Evolutionary conservation across 53 echinoderm and acorn worm genomes (phyloP), one percentile per base, ranked within the genome.

Genomic region (Astropecten irregularis): DNA sequence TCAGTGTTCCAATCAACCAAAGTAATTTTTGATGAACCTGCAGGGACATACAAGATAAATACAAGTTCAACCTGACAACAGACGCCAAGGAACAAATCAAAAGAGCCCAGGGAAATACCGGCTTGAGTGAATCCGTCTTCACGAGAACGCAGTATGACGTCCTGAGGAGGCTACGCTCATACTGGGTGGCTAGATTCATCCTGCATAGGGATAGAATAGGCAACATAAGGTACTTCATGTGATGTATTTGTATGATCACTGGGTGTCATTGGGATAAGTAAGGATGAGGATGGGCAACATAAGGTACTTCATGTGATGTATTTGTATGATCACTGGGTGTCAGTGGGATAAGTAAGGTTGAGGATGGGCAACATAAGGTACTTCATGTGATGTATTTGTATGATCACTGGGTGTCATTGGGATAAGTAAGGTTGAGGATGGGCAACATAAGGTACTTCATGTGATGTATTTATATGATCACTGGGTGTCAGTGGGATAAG

Each of bases 61-160:
- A 96, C 83, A 88, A 88, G 47, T 96, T 96, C 52, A 96, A 96
- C 54, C 81, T 96, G 33, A 93, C 92, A 2, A 70, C 94, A 21
- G 93, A 96, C 71, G 97, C 97, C 40, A 91, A 94, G 87, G 89
- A 92, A 50, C 93, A 96, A 60, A 96, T 96, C 85, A 94, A 96
- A 49, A 83, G 79, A 56, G 97, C 97, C 15, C 97, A 96, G 60
- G 97, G 93, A 3, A 94, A 96, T 83, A 93, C 88, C 19, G 97
- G 97, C 20, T 76, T 96, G 59, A 96, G 97, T 71, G 97, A 96
- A 21, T 93, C 97, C 0, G 97, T 96, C 56, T 96, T 94, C 71
- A 96, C 97, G 9, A 56, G 93, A 54, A 96, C 97, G 9, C 97
- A 96, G 94, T 96, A 96, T 58, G 97, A 96, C 49, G 84, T 96